Percentiles rank a stretch among this genome's conserved stretches.
These are phyloP conservation scores for Nautilus pompilius DNA, from an alignment of 1,140 invertebrate genomes.

Conservation along the genomic window DNA sequence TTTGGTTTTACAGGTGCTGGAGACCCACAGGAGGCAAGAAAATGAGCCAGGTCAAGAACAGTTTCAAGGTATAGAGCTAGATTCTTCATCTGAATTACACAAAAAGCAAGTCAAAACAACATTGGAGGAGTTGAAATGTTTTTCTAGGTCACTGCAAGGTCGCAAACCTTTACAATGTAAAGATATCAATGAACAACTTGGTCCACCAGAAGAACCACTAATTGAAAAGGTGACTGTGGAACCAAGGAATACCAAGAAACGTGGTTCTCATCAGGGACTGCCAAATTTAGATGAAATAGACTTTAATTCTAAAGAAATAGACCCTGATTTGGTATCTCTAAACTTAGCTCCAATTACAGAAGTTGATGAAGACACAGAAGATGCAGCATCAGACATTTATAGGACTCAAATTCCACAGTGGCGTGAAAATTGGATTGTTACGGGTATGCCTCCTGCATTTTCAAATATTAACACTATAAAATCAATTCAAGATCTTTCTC, in stretches of 20 bases:
- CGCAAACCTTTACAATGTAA: not conserved
- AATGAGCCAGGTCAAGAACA: not conserved
- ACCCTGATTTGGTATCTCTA: slow-evolving; percentile 45
- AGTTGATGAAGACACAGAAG: slow-evolving; percentile 43
- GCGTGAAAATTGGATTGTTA: slow-evolving; percentile 44
- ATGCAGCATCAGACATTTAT: slow-evolving; percentile 20
- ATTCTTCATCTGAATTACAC: not conserved
- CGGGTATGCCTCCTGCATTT: too few relatives aligned
- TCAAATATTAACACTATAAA: not conserved
- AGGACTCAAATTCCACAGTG: slow-evolving; percentile 13
- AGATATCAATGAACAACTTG: not conserved
- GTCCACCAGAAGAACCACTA: not conserved
- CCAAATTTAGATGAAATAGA: slow-evolving; percentile 42
- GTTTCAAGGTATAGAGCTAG: not conserved
- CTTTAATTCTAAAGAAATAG: slow-evolving; percentile 34
- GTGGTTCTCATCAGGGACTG: slow-evolving; percentile 19
- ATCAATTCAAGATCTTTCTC: not conserved
- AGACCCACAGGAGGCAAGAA: slow-evolving; percentile 25
- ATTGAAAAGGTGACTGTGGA: not conserved
- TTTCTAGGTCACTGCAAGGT: not conserved
- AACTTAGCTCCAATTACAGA: slow-evolving; percentile 48
- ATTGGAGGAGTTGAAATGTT: not conserved
- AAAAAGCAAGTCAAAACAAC: not conserved
- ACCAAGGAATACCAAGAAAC: not conserved
- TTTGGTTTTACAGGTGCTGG: slow-evolving; percentile 29